Evolutionary conservation across 2,888 invertebrate species (phyloP).

Genomic region (Eurytoma adleriae): DNA sequence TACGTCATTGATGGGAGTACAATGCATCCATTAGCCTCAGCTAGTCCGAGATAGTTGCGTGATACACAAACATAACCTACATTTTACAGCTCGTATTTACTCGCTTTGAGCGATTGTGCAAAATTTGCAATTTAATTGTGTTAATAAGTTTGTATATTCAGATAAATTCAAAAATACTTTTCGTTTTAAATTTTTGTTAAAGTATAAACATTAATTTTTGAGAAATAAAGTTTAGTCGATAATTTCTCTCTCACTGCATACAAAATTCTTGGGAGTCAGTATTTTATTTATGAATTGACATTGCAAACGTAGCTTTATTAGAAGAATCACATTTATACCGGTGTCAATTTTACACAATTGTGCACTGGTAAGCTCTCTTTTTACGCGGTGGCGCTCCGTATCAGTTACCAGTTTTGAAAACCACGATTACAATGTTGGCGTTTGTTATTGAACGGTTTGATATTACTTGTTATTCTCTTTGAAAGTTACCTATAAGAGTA

Average conservation of each 20-base stretch:
- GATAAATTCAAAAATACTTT: too few species aligned
- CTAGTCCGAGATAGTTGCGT: slow-evolving; percentile 1
- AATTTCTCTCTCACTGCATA: too few species aligned
- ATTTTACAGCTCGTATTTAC: not conserved
- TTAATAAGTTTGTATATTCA: too few species aligned
- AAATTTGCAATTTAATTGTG: too few species aligned
- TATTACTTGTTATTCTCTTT: not conserved
- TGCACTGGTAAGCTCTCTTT: slow-evolving; percentile 11
- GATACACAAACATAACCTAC: not conserved
- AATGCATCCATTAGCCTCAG: not conserved
- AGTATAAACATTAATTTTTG: too few species aligned
- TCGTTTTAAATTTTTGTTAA: too few species aligned
- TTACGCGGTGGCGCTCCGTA: slow-evolving; percentile 27
- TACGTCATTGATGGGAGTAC: too few species aligned
- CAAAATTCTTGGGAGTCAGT: not conserved
- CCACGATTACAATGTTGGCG: slow-evolving; percentile 37
- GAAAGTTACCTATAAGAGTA: not conserved
- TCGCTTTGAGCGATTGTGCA: too few species aligned
- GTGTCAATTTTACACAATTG: slow-evolving; percentile 41
- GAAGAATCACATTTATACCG: not conserved
- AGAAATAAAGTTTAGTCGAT: not conserved
- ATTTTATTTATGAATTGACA: not conserved
- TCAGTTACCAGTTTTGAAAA: slow-evolving; percentile 46
- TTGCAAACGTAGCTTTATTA: not conserved
- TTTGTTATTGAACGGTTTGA: not conserved